These are phyloP conservation scores for Tangara arthus DNA, from an alignment of 2,797 vertebrate genomes.

Conservation along the genomic window DNA sequence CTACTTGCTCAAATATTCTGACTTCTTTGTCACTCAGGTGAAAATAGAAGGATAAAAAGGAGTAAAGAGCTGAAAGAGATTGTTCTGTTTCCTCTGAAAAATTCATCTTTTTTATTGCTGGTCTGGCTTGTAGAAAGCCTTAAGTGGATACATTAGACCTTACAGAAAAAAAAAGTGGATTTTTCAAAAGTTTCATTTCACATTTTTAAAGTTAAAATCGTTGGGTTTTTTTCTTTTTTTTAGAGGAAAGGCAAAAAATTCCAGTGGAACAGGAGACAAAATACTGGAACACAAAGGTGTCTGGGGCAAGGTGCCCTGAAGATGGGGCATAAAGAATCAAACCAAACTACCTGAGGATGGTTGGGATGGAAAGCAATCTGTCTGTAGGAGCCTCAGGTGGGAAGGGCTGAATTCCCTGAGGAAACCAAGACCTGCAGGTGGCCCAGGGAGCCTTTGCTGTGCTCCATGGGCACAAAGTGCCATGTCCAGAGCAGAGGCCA, in stretches of 20 bases:
- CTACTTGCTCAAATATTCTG: slow-evolving; percentile 14
- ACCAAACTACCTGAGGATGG: neutral
- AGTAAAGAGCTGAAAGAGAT: neutral
- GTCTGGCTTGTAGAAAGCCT: neutral
- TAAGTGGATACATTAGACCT: neutral
- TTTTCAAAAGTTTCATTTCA: neutral
- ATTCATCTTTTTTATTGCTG: neutral
- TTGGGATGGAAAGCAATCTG: neutral
- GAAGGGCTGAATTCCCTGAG: neutral
- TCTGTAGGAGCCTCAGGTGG: neutral
- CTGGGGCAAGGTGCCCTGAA: neutral
- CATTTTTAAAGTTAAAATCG: neutral
- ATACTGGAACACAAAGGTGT: neutral
- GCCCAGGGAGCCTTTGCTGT: neutral
- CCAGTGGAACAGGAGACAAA: neutral
- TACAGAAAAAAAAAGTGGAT: neutral
- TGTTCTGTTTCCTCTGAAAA: slow-evolving; percentile 10
- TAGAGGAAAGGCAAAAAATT: neutral
- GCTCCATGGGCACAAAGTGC: neutral
- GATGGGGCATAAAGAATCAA: neutral
- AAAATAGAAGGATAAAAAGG: neutral
- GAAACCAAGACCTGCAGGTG: neutral
- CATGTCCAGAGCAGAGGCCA: neutral
- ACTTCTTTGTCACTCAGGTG: neutral
- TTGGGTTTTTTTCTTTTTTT: neutral